Evolutionary conservation across 2,113 vertebrate species (phyloP), one percentile per base, ranked within the genome.

Genomic region (Engystomops pustulosus): DNA sequence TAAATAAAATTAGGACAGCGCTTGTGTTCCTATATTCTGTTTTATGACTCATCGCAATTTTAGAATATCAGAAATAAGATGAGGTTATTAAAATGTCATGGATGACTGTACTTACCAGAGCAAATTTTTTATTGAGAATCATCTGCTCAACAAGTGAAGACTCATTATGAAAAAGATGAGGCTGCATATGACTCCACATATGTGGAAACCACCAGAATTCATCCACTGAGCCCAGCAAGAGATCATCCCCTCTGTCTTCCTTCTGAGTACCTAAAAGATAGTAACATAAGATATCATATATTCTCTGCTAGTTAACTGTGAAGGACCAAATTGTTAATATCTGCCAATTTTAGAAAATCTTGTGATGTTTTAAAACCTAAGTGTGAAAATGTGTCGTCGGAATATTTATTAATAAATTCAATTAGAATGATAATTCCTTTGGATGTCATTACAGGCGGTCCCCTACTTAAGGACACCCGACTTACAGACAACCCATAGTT

Each of bases 191-290:
- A 86, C 96, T 99, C 97, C 97, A 99, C 98, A 99, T 99, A 85
- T 99, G 98, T 53, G 97, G 97, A 85, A 99, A 99, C 98, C 98
- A 99, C 98, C 98, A 99, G 91, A 99, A 99, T 88, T 99, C 95
- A 85, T 95, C 94, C 30, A 96, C 97, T 11, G 95, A 97, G 7
- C 94, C 94, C 86, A 99, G 55, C 55, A 99, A 87, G 62, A 94
- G 90, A 87, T 99, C 98, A 34, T 99, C 98, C 0, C 98, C 98
- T 80, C 95, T 94, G 27, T 99, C 97, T 74, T 99, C 98, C 49
- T 96, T 95, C 71, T 90, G 90, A 0, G 96, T 97, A 36, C 98
- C 98, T 99, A 79, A 14, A 45, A 41, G 27, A 23, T n/a, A n/a
- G n/a, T n/a, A n/a, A 58, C 4, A 79, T 4, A 4, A 78, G 51